Base-by-base conservation (phyloP, 64 coral and sea anemone genomes). In the Trachythela sp. region DNA sequence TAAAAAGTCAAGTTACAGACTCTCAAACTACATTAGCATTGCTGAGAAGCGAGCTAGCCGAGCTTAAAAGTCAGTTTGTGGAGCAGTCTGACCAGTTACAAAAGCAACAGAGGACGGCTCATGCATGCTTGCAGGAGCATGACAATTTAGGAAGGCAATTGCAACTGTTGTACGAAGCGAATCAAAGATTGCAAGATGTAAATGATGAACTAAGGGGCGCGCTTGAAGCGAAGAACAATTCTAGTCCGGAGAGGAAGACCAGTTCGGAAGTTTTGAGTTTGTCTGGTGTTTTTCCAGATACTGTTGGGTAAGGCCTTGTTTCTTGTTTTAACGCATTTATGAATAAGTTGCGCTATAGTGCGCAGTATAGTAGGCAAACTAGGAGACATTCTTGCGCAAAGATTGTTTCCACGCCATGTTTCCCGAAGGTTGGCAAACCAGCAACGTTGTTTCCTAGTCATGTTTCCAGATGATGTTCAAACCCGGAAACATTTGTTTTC, bases 171-270 rank as follows among this genome's bases (percentile, higher is more conserved):
- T 91, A 97, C 83, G 95, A 97, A 68, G 92, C 95, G 72, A 97
- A 97, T 42, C 92, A 97, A 41, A 92, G 91, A 48, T 89, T 97
- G 60, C 95, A 97, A 87, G 95, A 97, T 13, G 94, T 93, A 43
- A 97, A 97, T 90, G 95, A 97, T 75, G 95, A 97, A 36, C 71
- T 97, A 39, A 91, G 95, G 40, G 84, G 92, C 54, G 95, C 92
- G 14, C 70, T 97, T 4, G 95, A 97, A 87, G 92, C 94, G 85
- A 77, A 67, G 48, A 40, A 36, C 13, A 64, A 64, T 26, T 64
- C 20, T 1, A 26, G 18, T 64, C 56, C 56, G 0, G 56, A 64
- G 56, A 20, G 56, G 26, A 64, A 64, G 22, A 64, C 22, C 26
- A n/a, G 20, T 8, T n/a, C 20, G 20, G 56, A 64, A 64, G 56